A percentile compares a stretch with the other conserved stretches of the same genome.
Conservation (phyloP, 1,140 invertebrate species). For the Eurosta solidaginis region DNA sequence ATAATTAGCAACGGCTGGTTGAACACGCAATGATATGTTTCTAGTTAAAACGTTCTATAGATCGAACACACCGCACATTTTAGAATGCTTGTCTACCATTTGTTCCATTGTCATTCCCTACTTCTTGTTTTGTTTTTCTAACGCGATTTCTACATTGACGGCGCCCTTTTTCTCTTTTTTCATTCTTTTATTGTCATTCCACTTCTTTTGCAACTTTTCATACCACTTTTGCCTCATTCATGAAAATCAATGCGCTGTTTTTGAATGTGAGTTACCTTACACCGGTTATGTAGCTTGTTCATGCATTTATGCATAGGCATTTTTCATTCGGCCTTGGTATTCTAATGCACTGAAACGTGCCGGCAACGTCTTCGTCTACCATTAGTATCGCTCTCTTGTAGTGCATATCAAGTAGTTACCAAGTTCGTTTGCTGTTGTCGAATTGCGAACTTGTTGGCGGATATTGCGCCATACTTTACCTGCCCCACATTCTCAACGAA, state of each 20-base stretch:
- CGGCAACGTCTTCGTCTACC: not conserved
- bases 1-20: conserved; percentile 3
- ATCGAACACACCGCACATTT: not conserved
- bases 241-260: not conserved
- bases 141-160: not conserved
- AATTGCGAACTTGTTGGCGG: not conserved
- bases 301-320: conserved; percentile 13
- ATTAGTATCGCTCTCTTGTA: not conserved
- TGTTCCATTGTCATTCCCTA: not conserved
- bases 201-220: not conserved
- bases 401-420: not conserved
- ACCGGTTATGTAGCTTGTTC: not conserved
- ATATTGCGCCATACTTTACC: not conserved
- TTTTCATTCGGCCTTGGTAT: conserved; percentile 19
- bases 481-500: not conserved
- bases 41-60: not conserved
- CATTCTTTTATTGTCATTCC: not conserved
- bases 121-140: not conserved
- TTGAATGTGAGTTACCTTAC: conserved; percentile 17
- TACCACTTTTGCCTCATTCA: not conserved
- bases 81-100: not conserved
- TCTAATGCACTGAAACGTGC: conserved; percentile 7
- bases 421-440: not conserved
- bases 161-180: not conserved
- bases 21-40: not conserved